Percentiles rank a stretch among this genome's conserved stretches.
phyloP scores from a whole-genome alignment of 2,113 vertebrate species.

The Bufo gargarizans region DNA sequence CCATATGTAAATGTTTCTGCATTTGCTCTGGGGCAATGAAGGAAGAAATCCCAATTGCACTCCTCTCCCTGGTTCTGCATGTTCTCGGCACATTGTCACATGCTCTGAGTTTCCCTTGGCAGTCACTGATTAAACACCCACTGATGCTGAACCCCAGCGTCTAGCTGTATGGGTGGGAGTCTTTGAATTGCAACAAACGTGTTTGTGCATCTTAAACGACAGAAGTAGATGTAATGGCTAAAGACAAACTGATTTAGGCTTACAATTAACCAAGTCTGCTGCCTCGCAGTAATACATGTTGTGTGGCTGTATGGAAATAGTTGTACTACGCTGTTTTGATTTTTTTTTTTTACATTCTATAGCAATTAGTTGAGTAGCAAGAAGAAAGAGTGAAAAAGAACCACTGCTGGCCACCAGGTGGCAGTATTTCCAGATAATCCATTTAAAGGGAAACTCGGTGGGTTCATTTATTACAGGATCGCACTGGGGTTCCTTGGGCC shows the following conservation, averaged over 20 bases:
- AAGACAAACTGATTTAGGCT: not conserved
- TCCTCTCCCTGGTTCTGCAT: not conserved
- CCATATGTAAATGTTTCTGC: conserved; percentile 17
- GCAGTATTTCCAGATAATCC: not conserved
- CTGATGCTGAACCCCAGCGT: conserved; percentile 22
- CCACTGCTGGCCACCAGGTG: not conserved
- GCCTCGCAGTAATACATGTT: not conserved
- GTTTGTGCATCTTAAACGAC: not conserved
- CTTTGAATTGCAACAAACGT: not conserved
- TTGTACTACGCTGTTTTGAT: not conserved
- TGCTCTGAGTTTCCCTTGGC: conserved; percentile 17
- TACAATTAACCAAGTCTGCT: not conserved
- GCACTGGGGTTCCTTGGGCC: no score
- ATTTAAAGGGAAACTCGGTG: no score
- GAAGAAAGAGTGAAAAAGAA: not conserved
- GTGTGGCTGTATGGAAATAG: not conserved
- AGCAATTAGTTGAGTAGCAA: no score
- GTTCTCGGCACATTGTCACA: not conserved
- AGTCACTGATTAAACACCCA: conserved; percentile 42
- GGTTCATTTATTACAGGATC: no score
- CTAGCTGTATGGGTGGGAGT: conserved; percentile 11
- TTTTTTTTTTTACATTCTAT: no score
- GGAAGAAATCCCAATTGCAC: not conserved
- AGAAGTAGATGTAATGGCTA: not conserved
- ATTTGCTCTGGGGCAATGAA: conserved; percentile 11